phyloP scores from a whole-genome alignment of 1,140 invertebrate genomes.

The Drosophila santomea region DNA sequence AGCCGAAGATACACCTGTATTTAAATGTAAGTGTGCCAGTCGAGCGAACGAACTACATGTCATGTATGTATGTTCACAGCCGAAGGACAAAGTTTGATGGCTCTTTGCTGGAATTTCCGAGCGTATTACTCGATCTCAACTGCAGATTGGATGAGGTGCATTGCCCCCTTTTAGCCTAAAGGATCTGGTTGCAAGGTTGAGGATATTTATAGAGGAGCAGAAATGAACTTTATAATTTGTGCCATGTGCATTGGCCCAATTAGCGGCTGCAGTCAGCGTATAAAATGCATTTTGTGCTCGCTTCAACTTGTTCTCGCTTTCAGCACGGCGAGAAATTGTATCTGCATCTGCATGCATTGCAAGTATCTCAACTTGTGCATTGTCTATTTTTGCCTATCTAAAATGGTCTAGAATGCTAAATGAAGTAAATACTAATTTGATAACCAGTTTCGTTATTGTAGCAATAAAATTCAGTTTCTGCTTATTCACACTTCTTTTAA shows the following conservation, averaged over 20 bases:
- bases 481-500: neutral
- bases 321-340: slow-evolving; percentile 4
- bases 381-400: neutral
- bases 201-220: slow-evolving; percentile 67
- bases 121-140: neutral
- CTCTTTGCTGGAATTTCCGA: neutral
- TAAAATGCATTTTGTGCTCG: slow-evolving; percentile 44
- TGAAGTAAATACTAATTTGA: neutral
- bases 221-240: slow-evolving; percentile 16
- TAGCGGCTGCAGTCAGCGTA: slow-evolving; percentile 52
- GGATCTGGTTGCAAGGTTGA: slow-evolving; percentile 53
- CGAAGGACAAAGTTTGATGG: slow-evolving; percentile 20
- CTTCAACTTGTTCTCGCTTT: slow-evolving; percentile 16
- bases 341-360: neutral
- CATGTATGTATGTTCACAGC: neutral
- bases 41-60: neutral
- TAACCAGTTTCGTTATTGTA: neutral
- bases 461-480: neutral
- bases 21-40: slow-evolving; percentile 16
- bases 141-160: slow-evolving; percentile 31
- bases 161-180: slow-evolving; percentile 35
- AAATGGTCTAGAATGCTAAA: neutral
- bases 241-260: slow-evolving; percentile 67
- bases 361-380: too few relatives aligned
- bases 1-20: slow-evolving; percentile 17